Evolutionary conservation across 2,888 invertebrate species (phyloP).

Genomic region (Chrysopilus asiliformis): DNA sequence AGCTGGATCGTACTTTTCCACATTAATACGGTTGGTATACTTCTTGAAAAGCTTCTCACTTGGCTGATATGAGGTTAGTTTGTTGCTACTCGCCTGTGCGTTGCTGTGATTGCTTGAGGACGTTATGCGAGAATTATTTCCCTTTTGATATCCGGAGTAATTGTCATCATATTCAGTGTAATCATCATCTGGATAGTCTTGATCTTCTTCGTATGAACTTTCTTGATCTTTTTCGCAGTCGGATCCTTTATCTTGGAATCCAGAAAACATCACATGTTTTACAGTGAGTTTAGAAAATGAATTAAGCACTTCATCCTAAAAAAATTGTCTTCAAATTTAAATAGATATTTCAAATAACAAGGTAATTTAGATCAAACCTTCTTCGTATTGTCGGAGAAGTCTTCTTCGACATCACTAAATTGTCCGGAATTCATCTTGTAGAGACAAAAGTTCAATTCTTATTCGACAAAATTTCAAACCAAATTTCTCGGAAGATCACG

Average conservation of each 20-base stretch:
- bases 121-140: constrained; percentile 19
- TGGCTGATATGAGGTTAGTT: constrained; percentile 59
- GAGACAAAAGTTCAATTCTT: too few relatives aligned
- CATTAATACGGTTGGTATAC: constrained; percentile 68
- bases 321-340: neutral
- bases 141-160: constrained; percentile 29
- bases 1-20: constrained; percentile 62
- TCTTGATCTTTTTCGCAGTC: constrained; percentile 16
- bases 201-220: constrained; percentile 20
- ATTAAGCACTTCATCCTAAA: neutral
- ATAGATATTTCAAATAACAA: too few relatives aligned
- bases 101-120: constrained; percentile 28
- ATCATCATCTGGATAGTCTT: constrained; percentile 18
- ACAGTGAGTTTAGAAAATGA: constrained; percentile 21
- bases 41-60: constrained; percentile 66
- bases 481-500: too few relatives aligned
- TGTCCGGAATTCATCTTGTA: constrained; percentile 22
- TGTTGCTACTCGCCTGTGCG: constrained; percentile 42
- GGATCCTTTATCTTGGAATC: constrained; percentile 15
- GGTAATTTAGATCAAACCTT: too few relatives aligned
- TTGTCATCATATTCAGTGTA: constrained; percentile 29
- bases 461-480: too few relatives aligned
- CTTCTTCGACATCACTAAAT: constrained; percentile 32
- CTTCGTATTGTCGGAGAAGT: too few relatives aligned
- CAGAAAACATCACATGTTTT: constrained; percentile 23